A percentile compares a stretch with the other conserved stretches of the same genome.
These are phyloP conservation scores for Myotis daubentonii DNA, from an alignment of 2,797 vertebrate genomes.

Conservation along the genomic window DNA sequence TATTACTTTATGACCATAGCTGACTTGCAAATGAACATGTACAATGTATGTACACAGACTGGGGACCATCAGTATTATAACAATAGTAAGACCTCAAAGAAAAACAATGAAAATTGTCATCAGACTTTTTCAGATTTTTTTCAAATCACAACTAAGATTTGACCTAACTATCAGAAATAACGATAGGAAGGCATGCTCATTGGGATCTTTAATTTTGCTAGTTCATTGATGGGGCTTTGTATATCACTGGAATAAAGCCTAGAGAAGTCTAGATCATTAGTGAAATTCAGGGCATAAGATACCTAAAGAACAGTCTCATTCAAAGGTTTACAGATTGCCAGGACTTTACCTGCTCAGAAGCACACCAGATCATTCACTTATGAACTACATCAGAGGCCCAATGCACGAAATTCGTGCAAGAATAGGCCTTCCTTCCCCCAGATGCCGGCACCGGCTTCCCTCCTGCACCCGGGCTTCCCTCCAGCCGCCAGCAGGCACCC, in stretches of 20 bases:
- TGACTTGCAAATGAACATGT: constrained; percentile 53
- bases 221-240: constrained; percentile 25
- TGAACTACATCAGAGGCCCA: neutral
- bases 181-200: neutral
- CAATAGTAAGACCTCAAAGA: neutral
- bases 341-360: constrained; percentile 13
- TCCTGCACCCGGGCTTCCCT: too few relatives aligned
- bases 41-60: neutral
- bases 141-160: constrained; percentile 13
- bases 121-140: constrained; percentile 33
- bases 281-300: constrained; percentile 58
- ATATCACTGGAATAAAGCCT: constrained; percentile 29
- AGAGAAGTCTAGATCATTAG: constrained; percentile 41
- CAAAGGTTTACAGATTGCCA: constrained; percentile 29
- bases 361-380: constrained; percentile 36
- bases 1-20: neutral
- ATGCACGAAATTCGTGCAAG: too few relatives aligned
- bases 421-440: too few relatives aligned
- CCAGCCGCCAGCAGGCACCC: too few relatives aligned
- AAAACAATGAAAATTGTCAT: constrained; percentile 39
- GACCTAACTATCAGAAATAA: neutral
- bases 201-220: constrained; percentile 23
- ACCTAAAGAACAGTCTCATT: constrained; percentile 42
- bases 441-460: too few relatives aligned
- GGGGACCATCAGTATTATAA: neutral